Evolutionary conservation across 2,888 invertebrate species (phyloP), one percentile per base, ranked within the genome.

Genomic region (Phyllotreta striolata): DNA sequence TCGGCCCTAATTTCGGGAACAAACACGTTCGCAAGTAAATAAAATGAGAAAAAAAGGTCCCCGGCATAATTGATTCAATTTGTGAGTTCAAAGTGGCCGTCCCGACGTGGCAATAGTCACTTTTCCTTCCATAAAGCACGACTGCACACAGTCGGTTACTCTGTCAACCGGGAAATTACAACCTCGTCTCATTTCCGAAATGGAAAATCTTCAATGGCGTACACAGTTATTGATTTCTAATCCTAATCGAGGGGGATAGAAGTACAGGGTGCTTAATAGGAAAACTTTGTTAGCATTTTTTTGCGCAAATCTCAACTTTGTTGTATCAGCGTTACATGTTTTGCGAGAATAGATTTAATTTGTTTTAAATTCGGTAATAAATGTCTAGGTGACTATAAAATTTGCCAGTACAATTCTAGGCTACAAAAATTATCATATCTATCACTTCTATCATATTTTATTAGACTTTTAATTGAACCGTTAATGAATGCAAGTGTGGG

Each of bases 81-180:
- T 49, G 34, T n/a, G 49, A 24, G 35, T 8, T 8, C 8, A 52
- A 52, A 52, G 12, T 7, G n/a, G 37, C 52, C 40, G 39, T 14
- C 40, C 54, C 54, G 39, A 13, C 40, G 39, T 40, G 40, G 14
- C 10, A 39, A 13, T 54, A 39, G 54, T 40, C 54, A 54, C 54
- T 40, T 39, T 24, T 24, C 24, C 34, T 40, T 12, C 7, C n/a
- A 54, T 40, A 24, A 40, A 12, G 40, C 49, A 58, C 34, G 24
- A 49, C 58, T 41, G 60, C 58, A 49, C 58, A 49, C 44, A 55
- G 43, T 44, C 44, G 35, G 44, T 55, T 56, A 61, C 51, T 58
- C 49, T 46, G 66, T 62, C 66, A 57, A 55, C 47, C 49, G 62
- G 62, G 55, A 66, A 63, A 63, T 62, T 46, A 55, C 55, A 40